A percentile compares a stretch with the other conserved stretches of the same genome.
These are phyloP conservation scores for Lottia gigantea DNA, from an alignment of 2,888 invertebrate genomes.

Conservation along the genomic window DNA sequence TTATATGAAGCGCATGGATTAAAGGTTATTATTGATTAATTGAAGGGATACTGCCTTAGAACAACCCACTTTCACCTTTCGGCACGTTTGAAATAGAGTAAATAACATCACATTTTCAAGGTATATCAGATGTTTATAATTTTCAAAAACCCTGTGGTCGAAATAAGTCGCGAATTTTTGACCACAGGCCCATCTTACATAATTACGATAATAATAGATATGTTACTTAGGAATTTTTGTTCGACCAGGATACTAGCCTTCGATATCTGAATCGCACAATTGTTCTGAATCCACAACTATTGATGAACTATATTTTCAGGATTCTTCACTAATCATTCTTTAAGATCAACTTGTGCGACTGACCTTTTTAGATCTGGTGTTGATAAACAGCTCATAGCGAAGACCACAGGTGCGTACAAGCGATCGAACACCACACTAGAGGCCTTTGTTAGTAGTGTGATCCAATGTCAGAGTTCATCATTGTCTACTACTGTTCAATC, in stretches of 20 bases:
- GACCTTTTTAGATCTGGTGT: no score
- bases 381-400: conserved; percentile 14
- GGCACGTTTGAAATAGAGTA: neutral
- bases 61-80: neutral
- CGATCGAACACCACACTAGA: conserved; percentile 10
- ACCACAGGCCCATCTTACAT: no score
- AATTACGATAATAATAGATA: no score
- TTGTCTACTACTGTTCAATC: neutral
- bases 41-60: neutral
- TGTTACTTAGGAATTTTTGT: neutral
- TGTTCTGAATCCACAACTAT: no score
- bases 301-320: conserved; percentile 1
- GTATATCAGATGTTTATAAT: no score
- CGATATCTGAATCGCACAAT: no score
- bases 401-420: conserved; percentile 16
- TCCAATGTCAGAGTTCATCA: conserved; percentile 10
- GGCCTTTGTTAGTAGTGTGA: neutral
- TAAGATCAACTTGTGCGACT: no score
- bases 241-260: neutral
- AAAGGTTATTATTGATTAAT: neutral
- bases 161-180: no score
- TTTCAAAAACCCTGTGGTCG: no score
- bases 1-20: neutral
- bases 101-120: no score
- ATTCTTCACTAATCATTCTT: neutral